Conservation (phyloP, 2,113 vertebrate species). For the Brienomyrus brachyistius region DNA sequence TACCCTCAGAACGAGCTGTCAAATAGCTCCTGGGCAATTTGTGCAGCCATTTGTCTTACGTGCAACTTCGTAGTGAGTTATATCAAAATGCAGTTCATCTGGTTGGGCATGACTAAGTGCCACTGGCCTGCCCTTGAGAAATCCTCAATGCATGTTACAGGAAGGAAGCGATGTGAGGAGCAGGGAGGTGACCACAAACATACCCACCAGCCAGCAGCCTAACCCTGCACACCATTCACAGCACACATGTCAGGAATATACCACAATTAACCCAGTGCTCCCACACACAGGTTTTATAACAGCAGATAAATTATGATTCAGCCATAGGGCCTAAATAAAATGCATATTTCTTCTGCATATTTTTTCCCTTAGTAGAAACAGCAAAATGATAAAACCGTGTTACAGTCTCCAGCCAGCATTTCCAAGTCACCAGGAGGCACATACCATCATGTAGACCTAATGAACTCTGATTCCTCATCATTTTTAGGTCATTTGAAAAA, state of each 20-base stretch:
- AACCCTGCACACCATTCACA: not conserved
- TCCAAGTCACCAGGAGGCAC: not conserved
- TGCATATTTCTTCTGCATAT: not conserved
- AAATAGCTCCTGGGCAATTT: not conserved
- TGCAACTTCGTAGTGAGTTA: not conserved
- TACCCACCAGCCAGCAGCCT: not conserved
- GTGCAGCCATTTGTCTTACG: not conserved
- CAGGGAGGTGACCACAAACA: not conserved
- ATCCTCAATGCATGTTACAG: not conserved
- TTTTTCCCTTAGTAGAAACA: not conserved
- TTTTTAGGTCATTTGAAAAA: not conserved
- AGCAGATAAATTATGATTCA: not conserved
- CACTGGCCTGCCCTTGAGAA: not conserved
- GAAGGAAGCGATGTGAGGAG: not conserved
- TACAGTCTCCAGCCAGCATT: not conserved
- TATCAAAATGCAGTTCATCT: not conserved
- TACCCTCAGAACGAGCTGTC: not conserved
- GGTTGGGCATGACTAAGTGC: not conserved
- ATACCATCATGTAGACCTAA: not conserved
- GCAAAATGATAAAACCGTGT: not conserved
- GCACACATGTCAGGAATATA: not conserved
- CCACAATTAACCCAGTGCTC: not conserved
- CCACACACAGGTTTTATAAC: not conserved
- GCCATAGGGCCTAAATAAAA: not conserved
- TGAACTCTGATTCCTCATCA: not conserved